Conservation (phyloP, 2,888 invertebrate genomes). For the Myopa tessellatipennis region DNA sequence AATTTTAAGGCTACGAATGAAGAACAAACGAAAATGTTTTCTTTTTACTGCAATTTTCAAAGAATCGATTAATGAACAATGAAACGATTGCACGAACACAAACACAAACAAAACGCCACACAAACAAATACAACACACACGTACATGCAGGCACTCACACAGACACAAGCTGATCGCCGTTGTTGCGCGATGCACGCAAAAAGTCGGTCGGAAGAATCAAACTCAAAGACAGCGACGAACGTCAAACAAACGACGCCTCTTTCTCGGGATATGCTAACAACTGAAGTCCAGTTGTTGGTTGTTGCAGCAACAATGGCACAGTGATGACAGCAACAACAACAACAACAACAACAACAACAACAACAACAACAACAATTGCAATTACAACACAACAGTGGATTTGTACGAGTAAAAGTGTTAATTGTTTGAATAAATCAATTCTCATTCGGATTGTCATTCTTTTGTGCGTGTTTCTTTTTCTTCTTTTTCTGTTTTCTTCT, state of each 20-base stretch:
- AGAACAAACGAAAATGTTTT: constrained; percentile 14
- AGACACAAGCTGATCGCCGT: neutral
- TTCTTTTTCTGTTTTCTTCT: neutral
- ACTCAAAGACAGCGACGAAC: neutral
- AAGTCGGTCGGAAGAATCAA: neutral
- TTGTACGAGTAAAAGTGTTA: constrained; percentile 19
- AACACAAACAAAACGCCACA: constrained; percentile 15
- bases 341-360: neutral
- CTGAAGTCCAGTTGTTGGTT: neutral
- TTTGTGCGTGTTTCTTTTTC: neutral
- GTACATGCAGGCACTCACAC: constrained; percentile 5
- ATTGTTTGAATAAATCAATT: constrained; percentile 8
- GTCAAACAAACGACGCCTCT: neutral
- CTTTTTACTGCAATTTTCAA: constrained; percentile 20
- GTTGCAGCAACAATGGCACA: neutral
- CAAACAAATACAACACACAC: constrained; percentile 9
- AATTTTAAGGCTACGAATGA: constrained; percentile 16
- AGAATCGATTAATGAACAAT: constrained; percentile 21
- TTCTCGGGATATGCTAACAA: neutral
- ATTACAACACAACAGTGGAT: neutral
- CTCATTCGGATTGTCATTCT: neutral
- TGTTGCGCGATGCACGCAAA: neutral
- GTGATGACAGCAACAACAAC: neutral
- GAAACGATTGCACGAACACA: constrained; percentile 22
- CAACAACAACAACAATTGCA: neutral